These are phyloP conservation scores for Phylloscopus trochilus DNA, from an alignment of 2,113 vertebrate genomes.

Conservation along the genomic window DNA sequence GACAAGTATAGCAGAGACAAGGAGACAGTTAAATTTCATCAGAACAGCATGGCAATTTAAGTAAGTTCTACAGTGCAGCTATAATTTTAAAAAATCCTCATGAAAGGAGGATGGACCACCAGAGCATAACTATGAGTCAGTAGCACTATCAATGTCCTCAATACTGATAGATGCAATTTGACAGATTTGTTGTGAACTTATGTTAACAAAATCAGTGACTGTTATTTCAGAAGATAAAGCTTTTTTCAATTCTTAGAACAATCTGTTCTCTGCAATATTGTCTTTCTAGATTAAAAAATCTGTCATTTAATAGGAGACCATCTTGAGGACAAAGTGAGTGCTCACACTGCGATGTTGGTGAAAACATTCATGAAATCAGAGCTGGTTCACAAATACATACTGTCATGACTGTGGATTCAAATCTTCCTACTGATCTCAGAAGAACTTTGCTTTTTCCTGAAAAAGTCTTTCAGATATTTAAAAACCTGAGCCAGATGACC, in stretches of 20 bases:
- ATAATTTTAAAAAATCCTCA: background rate
- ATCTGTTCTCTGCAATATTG: background rate
- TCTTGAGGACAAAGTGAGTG: background rate
- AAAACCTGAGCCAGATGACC: background rate
- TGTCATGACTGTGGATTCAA: background rate
- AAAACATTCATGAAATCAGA: background rate
- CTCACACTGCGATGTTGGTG: rapidly evolving
- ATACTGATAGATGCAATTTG: background rate
- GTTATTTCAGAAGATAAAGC: background rate
- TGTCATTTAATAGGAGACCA: background rate
- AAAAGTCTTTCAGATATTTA: background rate
- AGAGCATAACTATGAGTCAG: background rate
- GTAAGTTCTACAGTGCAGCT: background rate
- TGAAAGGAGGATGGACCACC: background rate
- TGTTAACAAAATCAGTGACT: background rate
- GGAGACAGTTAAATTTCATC: background rate
- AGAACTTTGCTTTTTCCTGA: background rate
- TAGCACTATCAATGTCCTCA: background rate
- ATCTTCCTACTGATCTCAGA: background rate
- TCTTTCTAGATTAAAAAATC: background rate
- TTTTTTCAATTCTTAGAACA: background rate
- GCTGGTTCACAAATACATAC: background rate
- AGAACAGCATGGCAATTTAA: background rate
- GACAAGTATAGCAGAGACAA: background rate
- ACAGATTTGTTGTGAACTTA: background rate